Evolutionary conservation across 2,113 vertebrate genomes (phyloP), one percentile per base, ranked within the genome.

Genomic region (Cricetomys ansorgei): DNA sequence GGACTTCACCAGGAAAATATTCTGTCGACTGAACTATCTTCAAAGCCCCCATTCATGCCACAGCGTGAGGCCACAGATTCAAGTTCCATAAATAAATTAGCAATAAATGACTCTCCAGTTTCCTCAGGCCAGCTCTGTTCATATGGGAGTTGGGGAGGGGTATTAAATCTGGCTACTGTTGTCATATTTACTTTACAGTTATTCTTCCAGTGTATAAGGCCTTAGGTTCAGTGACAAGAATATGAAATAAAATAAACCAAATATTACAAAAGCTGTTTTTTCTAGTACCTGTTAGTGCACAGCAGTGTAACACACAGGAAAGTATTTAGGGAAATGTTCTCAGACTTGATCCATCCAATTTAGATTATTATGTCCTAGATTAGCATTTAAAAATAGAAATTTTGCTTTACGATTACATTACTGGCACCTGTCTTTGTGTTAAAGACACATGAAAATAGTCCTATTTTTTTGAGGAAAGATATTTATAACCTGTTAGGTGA

Each of bases 101-200:
- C 34, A 57, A 80, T 57, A 37, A 37, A 1, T 37, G 34, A 69
- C n/a, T 80, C 40, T 29, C 7, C 48, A 53, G 0, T 37, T 17
- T 45, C 4, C 15, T 40, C 7, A 48, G n/a, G 21, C 40, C 29
- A 48, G 25, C 48, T 6, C 11, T n/a, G 11, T 13, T 91, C 48
- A 37, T 0, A 0, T 3, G 7, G 37, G 29, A 31, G 0, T 2
- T 4, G 7, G 4, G 27, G 21, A 8, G 16, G 64, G 64, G 11
- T n/a, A 19, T 1, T 72, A 37, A 72, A n/a, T 19, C 15, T 40
- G 7, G 10, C 17, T 57, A 34, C 21, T 21, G 12, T 23, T 76
- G 29, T 69, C 34, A 21, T 50, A 75, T 92, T 80, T 53, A 43
- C 21, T 75, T 88, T 43, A 50, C 17, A 45, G 43, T 25, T 57